Evolutionary conservation across 2,797 vertebrate genomes (phyloP).

Genomic region (Decapterus maruadsi): DNA sequence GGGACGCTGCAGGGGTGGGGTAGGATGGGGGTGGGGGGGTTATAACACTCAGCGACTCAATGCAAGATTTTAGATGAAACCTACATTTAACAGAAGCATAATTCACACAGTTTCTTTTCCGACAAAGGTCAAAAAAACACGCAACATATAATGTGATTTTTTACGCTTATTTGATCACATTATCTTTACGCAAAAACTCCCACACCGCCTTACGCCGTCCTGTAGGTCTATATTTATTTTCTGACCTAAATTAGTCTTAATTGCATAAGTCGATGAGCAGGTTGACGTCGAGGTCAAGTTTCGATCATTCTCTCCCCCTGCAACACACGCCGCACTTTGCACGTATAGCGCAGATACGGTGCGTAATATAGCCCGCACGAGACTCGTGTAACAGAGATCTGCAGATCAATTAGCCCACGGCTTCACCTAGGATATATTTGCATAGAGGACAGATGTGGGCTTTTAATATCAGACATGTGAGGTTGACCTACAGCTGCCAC

Average conservation of each 20-base stretch:
- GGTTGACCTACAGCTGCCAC: background rate
- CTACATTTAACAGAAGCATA: constrained; percentile 50
- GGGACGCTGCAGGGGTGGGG: constrained; percentile 71
- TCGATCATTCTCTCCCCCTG: constrained; percentile 39
- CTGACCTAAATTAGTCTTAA: constrained; percentile 55
- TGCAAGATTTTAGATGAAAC: constrained; percentile 33
- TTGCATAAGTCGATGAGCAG: constrained; percentile 53
- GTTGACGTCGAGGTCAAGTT: constrained; percentile 62
- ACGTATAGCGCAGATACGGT: constrained; percentile 2
- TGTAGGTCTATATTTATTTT: constrained; percentile 13
- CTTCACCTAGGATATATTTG: constrained; percentile 11
- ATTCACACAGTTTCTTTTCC: background rate
- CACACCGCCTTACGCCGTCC: background rate
- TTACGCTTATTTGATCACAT: background rate
- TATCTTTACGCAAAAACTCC: constrained; percentile 11
- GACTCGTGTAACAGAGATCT: constrained; percentile 38
- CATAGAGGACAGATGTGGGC: constrained; percentile 5
- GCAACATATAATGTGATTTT: background rate
- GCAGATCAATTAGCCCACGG: constrained; percentile 50
- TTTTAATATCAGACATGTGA: constrained; percentile 14
- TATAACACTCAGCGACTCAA: constrained; percentile 50
- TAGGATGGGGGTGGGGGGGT: constrained; percentile 23
- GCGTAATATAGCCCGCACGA: constrained; percentile 17
- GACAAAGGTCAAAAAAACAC: constrained; percentile 15
- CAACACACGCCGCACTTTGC: constrained; percentile 25